Evolutionary conservation across 2,888 invertebrate genomes (phyloP).

Genomic region (Hyalella azteca): DNA sequence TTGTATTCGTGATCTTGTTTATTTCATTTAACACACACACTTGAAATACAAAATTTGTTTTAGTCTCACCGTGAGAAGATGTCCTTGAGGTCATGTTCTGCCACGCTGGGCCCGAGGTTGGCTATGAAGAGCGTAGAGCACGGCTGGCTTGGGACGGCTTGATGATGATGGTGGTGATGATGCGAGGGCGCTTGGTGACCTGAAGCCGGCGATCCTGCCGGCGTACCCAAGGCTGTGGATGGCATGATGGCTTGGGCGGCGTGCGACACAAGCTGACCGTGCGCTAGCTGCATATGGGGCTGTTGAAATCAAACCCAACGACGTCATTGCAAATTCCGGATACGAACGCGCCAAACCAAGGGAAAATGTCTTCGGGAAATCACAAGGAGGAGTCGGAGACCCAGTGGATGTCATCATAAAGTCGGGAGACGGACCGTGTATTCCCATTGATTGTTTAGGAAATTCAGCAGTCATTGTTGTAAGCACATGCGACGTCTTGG

Average conservation of each 20-base stretch:
- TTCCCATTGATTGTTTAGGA: not conserved
- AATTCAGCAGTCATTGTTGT: not conserved
- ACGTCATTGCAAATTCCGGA: not conserved
- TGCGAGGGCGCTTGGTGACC: conserved; percentile 63
- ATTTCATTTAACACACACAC: not conserved
- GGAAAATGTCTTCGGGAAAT: not conserved
- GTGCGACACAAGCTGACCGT: conserved; percentile 57
- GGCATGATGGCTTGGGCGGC: conserved; percentile 63
- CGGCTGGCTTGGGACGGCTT: conserved; percentile 73
- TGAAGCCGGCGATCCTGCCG: conserved; percentile 69
- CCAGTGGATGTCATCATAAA: too few species aligned
- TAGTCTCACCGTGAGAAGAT: conserved; percentile 91
- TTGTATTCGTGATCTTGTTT: conserved; percentile 22
- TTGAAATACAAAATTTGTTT: not conserved
- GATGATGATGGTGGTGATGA: conserved; percentile 65
- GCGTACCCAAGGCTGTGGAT: conserved; percentile 62
- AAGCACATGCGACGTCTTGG: not conserved
- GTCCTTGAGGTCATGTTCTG: conserved; percentile 93
- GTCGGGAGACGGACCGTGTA: too few species aligned
- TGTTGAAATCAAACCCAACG: conserved; percentile 31
- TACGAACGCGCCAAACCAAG: not conserved
- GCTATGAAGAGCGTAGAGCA: conserved; percentile 98
- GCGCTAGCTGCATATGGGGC: conserved; percentile 54
- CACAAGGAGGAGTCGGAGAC: too few species aligned
- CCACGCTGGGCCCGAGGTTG: conserved; percentile 95